phyloP scores from a whole-genome alignment of 2,797 vertebrate genomes.

The Tragopan temminckii region DNA sequence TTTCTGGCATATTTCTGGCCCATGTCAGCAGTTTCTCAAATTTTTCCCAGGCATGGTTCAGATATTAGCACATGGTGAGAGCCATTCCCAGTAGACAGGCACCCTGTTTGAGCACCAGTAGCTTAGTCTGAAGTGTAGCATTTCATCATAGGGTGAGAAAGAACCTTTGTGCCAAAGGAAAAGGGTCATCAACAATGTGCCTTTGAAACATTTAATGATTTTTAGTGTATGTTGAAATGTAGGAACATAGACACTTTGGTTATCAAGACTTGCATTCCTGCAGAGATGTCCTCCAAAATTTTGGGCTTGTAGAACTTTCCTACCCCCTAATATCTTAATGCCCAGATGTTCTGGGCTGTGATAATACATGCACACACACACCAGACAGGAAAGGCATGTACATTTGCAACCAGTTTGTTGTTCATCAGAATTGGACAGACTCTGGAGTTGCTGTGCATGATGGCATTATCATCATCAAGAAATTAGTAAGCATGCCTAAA shows the following conservation, averaged over 20 bases:
- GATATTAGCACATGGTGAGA: neutral
- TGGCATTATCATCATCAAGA: neutral
- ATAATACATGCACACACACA: neutral
- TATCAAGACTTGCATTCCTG: neutral
- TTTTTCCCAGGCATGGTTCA: conserved; percentile 31
- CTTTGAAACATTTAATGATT: neutral
- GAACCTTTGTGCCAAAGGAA: neutral
- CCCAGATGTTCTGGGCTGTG: neutral
- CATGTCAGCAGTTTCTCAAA: neutral
- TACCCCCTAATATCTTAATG: neutral
- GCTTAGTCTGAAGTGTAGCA: neutral
- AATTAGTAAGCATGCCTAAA: neutral
- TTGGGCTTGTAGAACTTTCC: neutral
- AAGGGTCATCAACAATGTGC: neutral
- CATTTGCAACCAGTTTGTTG: neutral
- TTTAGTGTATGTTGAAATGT: neutral
- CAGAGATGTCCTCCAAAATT: neutral
- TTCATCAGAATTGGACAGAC: neutral
- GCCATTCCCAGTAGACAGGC: neutral
- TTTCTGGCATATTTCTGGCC: conserved; percentile 43
- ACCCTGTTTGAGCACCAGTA: neutral
- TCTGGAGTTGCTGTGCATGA: neutral
- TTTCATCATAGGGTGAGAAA: conserved; percentile 2
- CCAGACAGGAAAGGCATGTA: neutral
- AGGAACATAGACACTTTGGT: neutral